Conservation (phyloP, 2,113 vertebrate species). For the Rallus limicola region DNA sequence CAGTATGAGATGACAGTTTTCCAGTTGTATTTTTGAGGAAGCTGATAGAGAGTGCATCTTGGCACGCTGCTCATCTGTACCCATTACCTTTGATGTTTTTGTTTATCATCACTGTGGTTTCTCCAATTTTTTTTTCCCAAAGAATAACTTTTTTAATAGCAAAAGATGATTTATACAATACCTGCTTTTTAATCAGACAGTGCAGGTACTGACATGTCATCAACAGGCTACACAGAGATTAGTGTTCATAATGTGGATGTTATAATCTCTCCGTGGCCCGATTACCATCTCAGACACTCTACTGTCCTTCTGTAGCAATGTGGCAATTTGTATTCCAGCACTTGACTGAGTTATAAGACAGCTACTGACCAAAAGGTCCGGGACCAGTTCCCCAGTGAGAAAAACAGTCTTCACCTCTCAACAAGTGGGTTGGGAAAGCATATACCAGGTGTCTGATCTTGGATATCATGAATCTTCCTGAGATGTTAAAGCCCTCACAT, state of each 20-base stretch:
- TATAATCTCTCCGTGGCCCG: conserved; percentile 15
- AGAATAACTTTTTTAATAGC: not conserved
- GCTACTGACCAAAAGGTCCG: not conserved
- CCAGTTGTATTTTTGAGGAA: not conserved
- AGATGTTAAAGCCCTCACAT: not conserved
- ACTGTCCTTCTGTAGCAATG: not conserved
- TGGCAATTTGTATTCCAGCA: not conserved
- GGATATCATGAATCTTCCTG: not conserved
- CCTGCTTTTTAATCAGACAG: not conserved
- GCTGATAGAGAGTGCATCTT: not conserved
- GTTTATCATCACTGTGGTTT: not conserved
- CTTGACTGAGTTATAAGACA: not conserved
- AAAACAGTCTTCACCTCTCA: not conserved
- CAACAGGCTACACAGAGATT: not conserved
- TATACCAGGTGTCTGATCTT: not conserved
- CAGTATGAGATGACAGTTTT: not conserved
- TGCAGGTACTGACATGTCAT: not conserved
- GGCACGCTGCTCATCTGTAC: not conserved
- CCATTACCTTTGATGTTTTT: not conserved
- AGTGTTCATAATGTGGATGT: not conserved
- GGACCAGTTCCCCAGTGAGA: not conserved
- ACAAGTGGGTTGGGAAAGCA: not conserved
- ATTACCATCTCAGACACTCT: not conserved
- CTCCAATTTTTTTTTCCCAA: not conserved
- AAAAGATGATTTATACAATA: not conserved